These are phyloP conservation scores for Theocolax elegans DNA, from an alignment of 1,140 invertebrate genomes.

Conservation along the genomic window DNA sequence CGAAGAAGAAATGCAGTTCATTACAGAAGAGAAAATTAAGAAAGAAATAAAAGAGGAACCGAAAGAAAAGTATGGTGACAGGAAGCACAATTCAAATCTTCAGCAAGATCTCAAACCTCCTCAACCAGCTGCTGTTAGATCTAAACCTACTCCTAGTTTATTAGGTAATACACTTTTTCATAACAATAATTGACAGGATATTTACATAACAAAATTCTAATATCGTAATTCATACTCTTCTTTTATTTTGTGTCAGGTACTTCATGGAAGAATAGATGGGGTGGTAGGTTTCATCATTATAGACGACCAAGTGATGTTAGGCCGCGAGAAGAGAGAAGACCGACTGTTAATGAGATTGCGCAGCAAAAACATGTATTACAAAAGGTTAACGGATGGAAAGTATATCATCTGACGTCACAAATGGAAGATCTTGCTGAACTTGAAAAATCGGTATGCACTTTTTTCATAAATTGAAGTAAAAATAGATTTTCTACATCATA, in stretches of 20 bases:
- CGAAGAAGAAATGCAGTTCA: slow-evolving; percentile 78
- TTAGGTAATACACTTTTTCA: slow-evolving; percentile 51
- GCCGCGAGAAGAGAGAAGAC: slow-evolving; percentile 84
- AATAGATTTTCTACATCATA: background rate
- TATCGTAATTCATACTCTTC: slow-evolving; percentile 12
- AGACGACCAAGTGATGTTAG: slow-evolving; percentile 87
- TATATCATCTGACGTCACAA: slow-evolving; percentile 90
- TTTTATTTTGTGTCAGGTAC: slow-evolving; percentile 58
- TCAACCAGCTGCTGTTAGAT: slow-evolving; percentile 48
- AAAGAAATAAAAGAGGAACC: slow-evolving; percentile 64
- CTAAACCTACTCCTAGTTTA: slow-evolving; percentile 58
- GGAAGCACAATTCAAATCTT: slow-evolving; percentile 42
- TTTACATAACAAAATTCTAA: background rate
- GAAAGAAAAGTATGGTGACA: slow-evolving; percentile 55
- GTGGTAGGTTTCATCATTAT: slow-evolving; percentile 83
- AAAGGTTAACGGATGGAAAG: slow-evolving; percentile 95
- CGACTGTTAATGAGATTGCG: slow-evolving; percentile 88
- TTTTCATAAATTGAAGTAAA: too few relatives aligned
- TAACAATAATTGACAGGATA: background rate
- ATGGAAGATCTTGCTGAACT: slow-evolving; percentile 88
- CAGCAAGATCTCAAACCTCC: slow-evolving; percentile 45
- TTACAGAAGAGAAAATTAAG: slow-evolving; percentile 71
- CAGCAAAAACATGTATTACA: slow-evolving; percentile 88
- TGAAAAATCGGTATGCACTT: slow-evolving; percentile 65
- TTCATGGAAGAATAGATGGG: slow-evolving; percentile 68